phyloP scores from a whole-genome alignment of 2,888 invertebrate species.

The Cinara cedri region DNA sequence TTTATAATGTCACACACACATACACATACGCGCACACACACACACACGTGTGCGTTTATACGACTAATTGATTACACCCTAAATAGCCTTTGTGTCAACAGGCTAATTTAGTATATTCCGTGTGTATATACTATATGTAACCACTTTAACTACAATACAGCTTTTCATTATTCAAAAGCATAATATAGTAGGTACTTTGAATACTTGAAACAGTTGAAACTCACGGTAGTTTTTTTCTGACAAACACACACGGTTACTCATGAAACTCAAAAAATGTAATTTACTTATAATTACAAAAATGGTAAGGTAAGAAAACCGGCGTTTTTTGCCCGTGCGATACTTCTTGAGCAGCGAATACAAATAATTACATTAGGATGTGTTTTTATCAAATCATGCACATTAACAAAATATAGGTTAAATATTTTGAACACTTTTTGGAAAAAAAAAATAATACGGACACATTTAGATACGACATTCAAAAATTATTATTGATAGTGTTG shows the following conservation, averaged over 20 bases:
- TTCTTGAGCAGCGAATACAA: too few species aligned
- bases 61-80: constrained; percentile 41
- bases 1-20: constrained; percentile 2
- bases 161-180: constrained; percentile 17
- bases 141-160: constrained; percentile 17
- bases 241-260: not conserved
- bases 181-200: not conserved
- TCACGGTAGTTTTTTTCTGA: not conserved
- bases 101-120: constrained; percentile 38
- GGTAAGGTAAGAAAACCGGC: not conserved
- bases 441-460: too few species aligned
- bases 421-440: too few species aligned
- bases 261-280: constrained; percentile 11
- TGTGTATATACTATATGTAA: not conserved
- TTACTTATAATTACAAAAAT: not conserved
- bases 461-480: too few species aligned
- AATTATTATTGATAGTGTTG: too few species aligned
- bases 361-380: too few species aligned
- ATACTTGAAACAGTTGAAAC: not conserved
- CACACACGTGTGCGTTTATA: too few species aligned
- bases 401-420: too few species aligned
- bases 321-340: not conserved
- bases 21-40: not conserved
- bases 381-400: too few species aligned
- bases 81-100: constrained; percentile 48